A percentile compares a stretch with the other conserved stretches of the same genome.
phyloP scores from a whole-genome alignment of 2,888 invertebrate species.

The Bursaphelenchus okinawaensis region DNA sequence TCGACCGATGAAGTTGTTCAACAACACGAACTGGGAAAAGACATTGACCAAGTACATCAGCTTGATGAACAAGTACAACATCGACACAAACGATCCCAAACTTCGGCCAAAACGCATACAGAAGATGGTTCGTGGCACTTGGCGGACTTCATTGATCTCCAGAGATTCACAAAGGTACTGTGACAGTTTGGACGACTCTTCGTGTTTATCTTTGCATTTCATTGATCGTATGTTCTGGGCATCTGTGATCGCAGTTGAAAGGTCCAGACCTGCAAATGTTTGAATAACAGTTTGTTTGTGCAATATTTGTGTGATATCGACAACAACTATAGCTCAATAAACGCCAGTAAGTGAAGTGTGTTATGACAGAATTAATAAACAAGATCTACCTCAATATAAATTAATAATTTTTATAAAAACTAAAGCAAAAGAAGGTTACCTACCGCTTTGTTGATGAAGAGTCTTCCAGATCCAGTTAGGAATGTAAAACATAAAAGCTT shows the following conservation, averaged over 20 bases:
- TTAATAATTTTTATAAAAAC: too few species aligned
- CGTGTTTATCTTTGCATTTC: conserved; percentile 26
- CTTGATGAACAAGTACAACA: conserved; percentile 51
- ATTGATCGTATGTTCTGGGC: conserved; percentile 39
- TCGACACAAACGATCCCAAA: conserved; percentile 41
- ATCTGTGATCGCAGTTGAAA: conserved; percentile 42
- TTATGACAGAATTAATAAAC: too few species aligned
- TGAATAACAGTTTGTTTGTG: conserved; percentile 7
- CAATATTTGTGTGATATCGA: not conserved
- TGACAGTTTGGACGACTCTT: conserved; percentile 40
- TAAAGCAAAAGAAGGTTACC: too few species aligned
- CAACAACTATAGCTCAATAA: too few species aligned
- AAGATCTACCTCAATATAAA: too few species aligned
- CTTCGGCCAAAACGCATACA: conserved; percentile 36
- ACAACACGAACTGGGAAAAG: conserved; percentile 52
- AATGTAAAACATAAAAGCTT: conserved; percentile 55
- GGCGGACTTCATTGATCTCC: conserved; percentile 31
- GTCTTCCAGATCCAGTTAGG: conserved; percentile 55
- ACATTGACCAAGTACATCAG: conserved; percentile 52
- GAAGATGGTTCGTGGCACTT: conserved; percentile 24
- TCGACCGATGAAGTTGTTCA: conserved; percentile 57
- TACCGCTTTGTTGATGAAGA: conserved; percentile 49
- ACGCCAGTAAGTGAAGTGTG: too few species aligned
- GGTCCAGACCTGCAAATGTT: conserved; percentile 38
- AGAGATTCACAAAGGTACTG: conserved; percentile 48